Conservation (phyloP, 2,797 vertebrate genomes). For the Macropus fuliginosus region DNA sequence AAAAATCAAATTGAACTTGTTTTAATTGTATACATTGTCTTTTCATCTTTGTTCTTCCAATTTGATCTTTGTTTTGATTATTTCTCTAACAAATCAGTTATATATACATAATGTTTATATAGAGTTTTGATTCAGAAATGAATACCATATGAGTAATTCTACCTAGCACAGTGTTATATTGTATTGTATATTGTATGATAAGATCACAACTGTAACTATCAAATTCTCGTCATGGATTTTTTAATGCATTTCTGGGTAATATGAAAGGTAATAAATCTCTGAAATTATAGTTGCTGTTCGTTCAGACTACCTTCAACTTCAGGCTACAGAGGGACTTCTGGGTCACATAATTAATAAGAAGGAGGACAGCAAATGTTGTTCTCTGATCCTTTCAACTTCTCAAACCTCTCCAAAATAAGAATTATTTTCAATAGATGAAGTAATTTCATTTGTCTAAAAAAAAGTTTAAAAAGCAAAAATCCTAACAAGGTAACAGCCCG, state of each 20-base stretch:
- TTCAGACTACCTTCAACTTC: not conserved
- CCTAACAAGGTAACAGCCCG: not conserved
- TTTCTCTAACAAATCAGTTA: not conserved
- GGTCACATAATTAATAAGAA: not conserved
- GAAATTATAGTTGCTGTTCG: not conserved
- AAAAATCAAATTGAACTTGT: not conserved
- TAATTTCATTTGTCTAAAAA: not conserved
- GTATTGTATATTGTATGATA: not conserved
- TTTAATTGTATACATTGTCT: not conserved
- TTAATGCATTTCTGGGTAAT: not conserved
- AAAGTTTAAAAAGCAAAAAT: not conserved
- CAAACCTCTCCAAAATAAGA: not conserved
- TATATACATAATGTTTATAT: not conserved
- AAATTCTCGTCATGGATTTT: not conserved
- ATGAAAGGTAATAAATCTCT: not conserved
- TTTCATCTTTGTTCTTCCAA: not conserved
- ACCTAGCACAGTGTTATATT: not conserved
- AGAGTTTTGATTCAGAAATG: not conserved
- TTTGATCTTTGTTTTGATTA: not conserved
- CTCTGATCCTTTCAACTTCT: not conserved
- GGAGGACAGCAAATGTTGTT: not conserved
- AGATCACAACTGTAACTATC: not conserved
- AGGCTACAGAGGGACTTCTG: not conserved
- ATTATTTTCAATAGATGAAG: not conserved
- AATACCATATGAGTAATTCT: not conserved